Evolutionary conservation across 2,113 vertebrate genomes (phyloP).

Genomic region (Chauna torquata): DNA sequence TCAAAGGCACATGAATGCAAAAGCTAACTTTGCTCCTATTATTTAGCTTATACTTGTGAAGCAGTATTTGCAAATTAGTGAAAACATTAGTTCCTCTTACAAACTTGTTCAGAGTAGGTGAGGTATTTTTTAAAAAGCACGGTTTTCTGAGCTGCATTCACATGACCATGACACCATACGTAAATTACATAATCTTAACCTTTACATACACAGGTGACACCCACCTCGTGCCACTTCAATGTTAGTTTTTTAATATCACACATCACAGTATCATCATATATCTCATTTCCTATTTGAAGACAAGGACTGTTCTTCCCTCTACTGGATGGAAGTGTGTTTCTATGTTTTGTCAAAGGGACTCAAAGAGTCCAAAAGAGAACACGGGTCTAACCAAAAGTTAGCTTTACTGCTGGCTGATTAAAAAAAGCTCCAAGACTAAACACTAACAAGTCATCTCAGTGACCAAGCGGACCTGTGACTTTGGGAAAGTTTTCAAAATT

Average conservation of each 20-base stretch:
- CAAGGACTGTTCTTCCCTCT: background rate
- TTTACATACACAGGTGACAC: rapidly evolving
- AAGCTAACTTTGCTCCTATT: background rate
- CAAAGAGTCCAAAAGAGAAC: background rate
- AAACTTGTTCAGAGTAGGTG: background rate
- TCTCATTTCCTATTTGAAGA: background rate
- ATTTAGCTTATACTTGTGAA: background rate
- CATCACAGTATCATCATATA: background rate
- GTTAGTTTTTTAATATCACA: background rate
- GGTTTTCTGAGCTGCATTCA: background rate
- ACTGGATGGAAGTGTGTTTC: background rate
- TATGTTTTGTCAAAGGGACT: background rate
- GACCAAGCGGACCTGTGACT: background rate
- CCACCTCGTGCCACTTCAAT: background rate
- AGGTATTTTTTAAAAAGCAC: background rate
- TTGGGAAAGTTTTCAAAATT: background rate
- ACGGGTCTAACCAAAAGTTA: background rate
- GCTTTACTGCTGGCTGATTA: background rate
- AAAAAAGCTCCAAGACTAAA: background rate
- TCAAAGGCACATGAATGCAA: background rate
- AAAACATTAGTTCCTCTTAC: background rate
- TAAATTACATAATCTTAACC: background rate
- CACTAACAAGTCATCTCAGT: background rate
- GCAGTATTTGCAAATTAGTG: background rate
- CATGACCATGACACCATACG: background rate